phyloP scores from a whole-genome alignment of 2,797 vertebrate species.

The Darevskia nairensis region DNA sequence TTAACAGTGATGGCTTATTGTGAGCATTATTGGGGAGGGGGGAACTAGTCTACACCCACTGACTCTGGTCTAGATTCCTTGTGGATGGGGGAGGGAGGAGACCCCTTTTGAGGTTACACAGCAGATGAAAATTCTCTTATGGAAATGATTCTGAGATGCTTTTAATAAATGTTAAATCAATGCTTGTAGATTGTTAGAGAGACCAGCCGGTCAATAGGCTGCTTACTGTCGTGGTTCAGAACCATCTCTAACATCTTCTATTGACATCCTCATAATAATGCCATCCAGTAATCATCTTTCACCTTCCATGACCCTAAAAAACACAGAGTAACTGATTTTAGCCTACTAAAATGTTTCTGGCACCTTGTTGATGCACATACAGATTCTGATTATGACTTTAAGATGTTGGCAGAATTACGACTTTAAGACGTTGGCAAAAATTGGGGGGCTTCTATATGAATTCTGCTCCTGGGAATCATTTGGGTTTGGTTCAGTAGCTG shows the following conservation, averaged over 20 bases:
- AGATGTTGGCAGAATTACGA: background rate
- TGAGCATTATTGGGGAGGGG: too few relatives aligned
- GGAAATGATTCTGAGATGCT: background rate
- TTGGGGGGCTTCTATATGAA: background rate
- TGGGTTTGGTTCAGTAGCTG: background rate
- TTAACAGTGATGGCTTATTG: background rate
- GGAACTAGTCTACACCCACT: too few relatives aligned
- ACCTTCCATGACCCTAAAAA: background rate
- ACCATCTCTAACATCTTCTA: slow-evolving; percentile 16
- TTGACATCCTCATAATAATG: slow-evolving; percentile 22
- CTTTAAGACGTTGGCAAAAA: background rate
- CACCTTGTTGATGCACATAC: background rate
- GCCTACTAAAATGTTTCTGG: background rate
- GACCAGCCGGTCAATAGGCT: background rate
- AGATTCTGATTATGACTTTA: background rate
- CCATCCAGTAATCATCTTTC: slow-evolving; percentile 3
- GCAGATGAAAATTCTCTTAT: background rate
- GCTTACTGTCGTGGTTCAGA: slow-evolving; percentile 2
- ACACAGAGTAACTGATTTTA: background rate
- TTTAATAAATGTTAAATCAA: slow-evolving; percentile 20
- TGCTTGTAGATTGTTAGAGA: slow-evolving; percentile 17
- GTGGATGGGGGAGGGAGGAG: background rate
- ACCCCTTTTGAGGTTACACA: background rate
- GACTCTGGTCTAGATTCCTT: background rate
- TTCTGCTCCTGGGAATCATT: background rate